phyloP scores from a whole-genome alignment of 2,888 invertebrate genomes.

The Epicampocera succincta region DNA sequence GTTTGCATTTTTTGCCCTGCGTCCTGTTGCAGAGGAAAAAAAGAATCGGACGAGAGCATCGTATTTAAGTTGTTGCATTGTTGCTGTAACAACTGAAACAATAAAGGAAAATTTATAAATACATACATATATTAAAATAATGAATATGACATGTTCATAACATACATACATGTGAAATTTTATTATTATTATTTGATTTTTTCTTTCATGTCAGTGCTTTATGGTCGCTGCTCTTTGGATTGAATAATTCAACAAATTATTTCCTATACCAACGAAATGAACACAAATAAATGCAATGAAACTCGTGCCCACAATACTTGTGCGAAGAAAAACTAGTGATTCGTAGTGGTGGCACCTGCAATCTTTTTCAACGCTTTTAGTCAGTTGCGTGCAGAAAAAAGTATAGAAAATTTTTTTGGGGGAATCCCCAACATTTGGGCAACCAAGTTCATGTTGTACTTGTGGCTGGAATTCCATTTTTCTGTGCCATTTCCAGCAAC shows the following conservation, averaged over 20 bases:
- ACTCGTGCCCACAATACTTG: too few relatives aligned
- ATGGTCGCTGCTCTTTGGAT: conserved; percentile 7
- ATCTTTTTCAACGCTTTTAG: too few relatives aligned
- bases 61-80: conserved; percentile 30
- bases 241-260: conserved; percentile 45
- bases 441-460: too few relatives aligned
- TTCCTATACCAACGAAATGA: conserved; percentile 20
- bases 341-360: too few relatives aligned
- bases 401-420: too few relatives aligned
- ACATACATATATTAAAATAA: conserved; percentile 40
- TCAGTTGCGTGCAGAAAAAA: too few relatives aligned
- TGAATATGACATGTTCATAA: conserved; percentile 41
- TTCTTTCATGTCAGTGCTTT: conserved; percentile 13
- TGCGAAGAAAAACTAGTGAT: too few relatives aligned
- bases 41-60: background rate
- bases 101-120: conserved; percentile 27
- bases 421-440: too few relatives aligned
- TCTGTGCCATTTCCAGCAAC: too few relatives aligned
- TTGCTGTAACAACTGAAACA: conserved; percentile 26
- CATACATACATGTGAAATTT: conserved; percentile 43
- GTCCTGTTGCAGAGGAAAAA: conserved; percentile 38
- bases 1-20: conserved; percentile 20
- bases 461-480: too few relatives aligned
- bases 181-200: conserved; percentile 51
- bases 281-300: background rate